Percentiles rank a stretch among this genome's conserved stretches.
These are phyloP conservation scores for Ochropacha duplaris DNA, from an alignment of 2,888 invertebrate species.

Conservation along the genomic window DNA sequence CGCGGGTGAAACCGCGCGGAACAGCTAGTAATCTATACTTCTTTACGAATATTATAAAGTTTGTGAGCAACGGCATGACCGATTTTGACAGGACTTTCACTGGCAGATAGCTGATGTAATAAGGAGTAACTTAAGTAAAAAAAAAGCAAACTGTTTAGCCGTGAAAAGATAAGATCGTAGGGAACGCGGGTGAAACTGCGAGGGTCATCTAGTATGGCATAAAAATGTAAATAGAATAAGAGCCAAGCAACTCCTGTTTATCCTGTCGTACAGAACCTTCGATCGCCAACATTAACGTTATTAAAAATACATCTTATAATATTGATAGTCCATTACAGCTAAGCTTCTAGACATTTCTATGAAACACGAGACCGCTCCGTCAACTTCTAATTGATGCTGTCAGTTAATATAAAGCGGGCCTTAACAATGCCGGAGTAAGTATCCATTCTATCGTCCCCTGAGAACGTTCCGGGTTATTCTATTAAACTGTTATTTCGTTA, in stretches of 20 bases:
- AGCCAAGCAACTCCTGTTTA: not conserved
- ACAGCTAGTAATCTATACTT: too few relatives aligned
- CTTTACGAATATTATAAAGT: too few relatives aligned
- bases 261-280: not conserved
- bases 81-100: too few relatives aligned
- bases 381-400: conserved; percentile 80
- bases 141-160: too few relatives aligned
- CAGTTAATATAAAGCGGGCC: conserved; percentile 72
- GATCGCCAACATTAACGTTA: not conserved
- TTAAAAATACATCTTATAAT: conserved; percentile 57
- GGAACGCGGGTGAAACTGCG: too few relatives aligned
- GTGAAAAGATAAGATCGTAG: too few relatives aligned
- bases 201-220: too few relatives aligned
- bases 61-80: too few relatives aligned
- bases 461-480: conserved; percentile 45
- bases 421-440: conserved; percentile 45
- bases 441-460: conserved; percentile 60
- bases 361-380: conserved; percentile 74
- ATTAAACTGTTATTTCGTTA: conserved; percentile 44
- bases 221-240: too few relatives aligned
- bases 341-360: conserved; percentile 67
- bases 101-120: too few relatives aligned
- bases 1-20: too few relatives aligned
- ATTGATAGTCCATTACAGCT: conserved; percentile 73
- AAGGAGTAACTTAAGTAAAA: too few relatives aligned